Conservation (phyloP, 2,113 vertebrate genomes). For the Pachycephala philippinensis region DNA sequence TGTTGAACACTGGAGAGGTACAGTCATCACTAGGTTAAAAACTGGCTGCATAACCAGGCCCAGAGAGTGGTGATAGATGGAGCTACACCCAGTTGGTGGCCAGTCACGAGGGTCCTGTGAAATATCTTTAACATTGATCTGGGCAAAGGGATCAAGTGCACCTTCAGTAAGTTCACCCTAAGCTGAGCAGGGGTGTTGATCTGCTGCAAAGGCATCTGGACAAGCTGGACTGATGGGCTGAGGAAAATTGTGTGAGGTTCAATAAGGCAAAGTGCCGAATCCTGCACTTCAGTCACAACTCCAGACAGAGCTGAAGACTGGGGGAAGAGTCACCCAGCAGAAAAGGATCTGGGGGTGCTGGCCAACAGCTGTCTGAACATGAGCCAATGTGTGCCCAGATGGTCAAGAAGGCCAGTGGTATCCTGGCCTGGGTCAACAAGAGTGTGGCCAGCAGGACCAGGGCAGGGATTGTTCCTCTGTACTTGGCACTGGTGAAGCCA, state of each 20-base stretch:
- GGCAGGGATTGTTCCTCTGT: fast-evolving
- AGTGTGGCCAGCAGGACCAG: neutral
- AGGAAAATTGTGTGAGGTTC: too few relatives aligned
- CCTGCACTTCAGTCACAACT: neutral
- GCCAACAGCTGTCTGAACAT: neutral
- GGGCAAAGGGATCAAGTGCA: neutral
- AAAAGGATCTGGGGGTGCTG: neutral
- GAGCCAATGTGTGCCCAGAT: neutral
- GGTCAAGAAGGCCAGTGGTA: neutral
- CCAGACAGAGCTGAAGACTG: too few relatives aligned
- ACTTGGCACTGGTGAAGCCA: neutral
- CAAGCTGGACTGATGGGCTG: neutral
- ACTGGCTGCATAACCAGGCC: neutral
- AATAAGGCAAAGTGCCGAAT: neutral
- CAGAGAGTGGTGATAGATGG: neutral
- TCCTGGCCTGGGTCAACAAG: neutral
- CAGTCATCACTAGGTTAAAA: neutral
- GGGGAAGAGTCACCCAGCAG: neutral
- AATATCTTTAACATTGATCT: neutral
- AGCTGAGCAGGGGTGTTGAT: neutral
- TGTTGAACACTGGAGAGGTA: neutral
- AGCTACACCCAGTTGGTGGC: neutral
- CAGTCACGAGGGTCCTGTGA: neutral
- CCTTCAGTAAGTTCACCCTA: neutral
- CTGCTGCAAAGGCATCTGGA: neutral